These are phyloP conservation scores for Bubo blakistoni DNA, from an alignment of 2,113 vertebrate species.

Conservation along the genomic window DNA sequence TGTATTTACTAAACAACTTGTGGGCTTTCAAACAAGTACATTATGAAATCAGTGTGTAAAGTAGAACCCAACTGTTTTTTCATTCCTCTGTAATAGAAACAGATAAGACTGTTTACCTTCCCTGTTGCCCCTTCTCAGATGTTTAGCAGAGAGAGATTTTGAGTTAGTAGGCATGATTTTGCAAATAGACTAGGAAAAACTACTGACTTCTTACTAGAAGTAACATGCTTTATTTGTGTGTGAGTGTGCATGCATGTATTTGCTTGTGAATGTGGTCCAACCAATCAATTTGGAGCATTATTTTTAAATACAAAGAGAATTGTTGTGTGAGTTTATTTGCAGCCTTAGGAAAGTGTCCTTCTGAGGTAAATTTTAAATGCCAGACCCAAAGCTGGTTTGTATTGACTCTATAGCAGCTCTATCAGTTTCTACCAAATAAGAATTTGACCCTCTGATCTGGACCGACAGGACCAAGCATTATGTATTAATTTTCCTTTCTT, in stretches of 20 bases:
- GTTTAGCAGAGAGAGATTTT: background rate
- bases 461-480: background rate
- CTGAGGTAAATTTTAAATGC: background rate
- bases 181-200: background rate
- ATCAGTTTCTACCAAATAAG: background rate
- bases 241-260: background rate
- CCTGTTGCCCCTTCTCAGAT: background rate
- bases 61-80: conserved; percentile 8
- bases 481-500: background rate
- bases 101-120: conserved; percentile 6
- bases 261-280: background rate
- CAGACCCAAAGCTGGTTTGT: background rate
- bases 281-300: background rate
- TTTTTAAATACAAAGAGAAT: background rate
- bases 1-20: background rate
- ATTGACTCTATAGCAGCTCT: background rate
- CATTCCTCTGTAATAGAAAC: background rate
- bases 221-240: background rate
- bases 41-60: conserved; percentile 6
- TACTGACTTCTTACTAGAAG: background rate
- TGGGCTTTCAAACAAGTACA: background rate
- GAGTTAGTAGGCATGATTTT: background rate
- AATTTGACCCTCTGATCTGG: background rate
- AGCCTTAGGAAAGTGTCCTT: background rate
- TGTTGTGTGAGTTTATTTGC: background rate